phyloP scores from a whole-genome alignment of 2,797 vertebrate genomes.

The Leucoraja ocellata region DNA sequence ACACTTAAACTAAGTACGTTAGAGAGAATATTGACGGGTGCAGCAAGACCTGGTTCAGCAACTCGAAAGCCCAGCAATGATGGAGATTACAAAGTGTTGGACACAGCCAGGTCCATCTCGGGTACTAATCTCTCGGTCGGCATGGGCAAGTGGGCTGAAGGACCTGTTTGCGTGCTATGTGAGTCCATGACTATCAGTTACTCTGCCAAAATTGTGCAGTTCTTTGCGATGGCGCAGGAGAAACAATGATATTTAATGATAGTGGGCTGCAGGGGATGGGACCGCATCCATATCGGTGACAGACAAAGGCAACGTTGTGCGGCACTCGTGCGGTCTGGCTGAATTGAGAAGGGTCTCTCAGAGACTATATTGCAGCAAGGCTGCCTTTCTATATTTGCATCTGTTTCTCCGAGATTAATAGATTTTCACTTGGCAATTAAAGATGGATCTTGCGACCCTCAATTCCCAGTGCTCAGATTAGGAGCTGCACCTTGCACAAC shows the following conservation, averaged over 20 bases:
- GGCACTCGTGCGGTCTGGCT: not conserved
- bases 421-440: conserved; percentile 30
- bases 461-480: conserved; percentile 21
- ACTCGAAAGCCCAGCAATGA: no score
- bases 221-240: not conserved
- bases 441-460: not conserved
- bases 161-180: no score
- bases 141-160: no score
- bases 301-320: conserved; percentile 15
- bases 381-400: conserved; percentile 29
- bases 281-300: not conserved
- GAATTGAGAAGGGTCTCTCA: conserved; percentile 25
- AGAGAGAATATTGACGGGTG: no score
- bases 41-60: no score
- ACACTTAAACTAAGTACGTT: no score
- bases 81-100: no score
- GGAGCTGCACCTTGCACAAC: not conserved
- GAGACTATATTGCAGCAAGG: conserved; percentile 24
- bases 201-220: not conserved
- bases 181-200: not conserved
- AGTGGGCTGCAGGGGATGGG: not conserved
- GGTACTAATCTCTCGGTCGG: no score
- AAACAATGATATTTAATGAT: not conserved
- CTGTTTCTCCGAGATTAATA: conserved; percentile 23
- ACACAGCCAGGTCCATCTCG: no score